Evolutionary conservation across 2,797 vertebrate genomes (phyloP), one percentile per base, ranked within the genome.

Genomic region (Borostomias antarcticus): DNA sequence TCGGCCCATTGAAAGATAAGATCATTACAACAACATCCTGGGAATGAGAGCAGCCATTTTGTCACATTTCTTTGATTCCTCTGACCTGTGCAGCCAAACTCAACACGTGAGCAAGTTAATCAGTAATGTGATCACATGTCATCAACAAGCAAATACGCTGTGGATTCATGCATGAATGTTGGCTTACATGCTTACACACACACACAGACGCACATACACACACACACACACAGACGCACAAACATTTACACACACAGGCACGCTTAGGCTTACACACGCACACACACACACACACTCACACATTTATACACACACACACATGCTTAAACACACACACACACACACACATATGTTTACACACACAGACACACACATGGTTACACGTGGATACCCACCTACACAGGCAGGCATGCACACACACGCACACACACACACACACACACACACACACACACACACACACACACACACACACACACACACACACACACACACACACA

Each of bases 341-440:
- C n/a, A 53, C 25, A 28, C 23, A 23, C 50, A 52, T 52, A 61
- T 61, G 25, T 10, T 21, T 26, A 61, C 58, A 61, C 47, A 43
- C 40, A 29, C 28, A 37, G 47, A 61, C 58, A 61, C 40, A 61
- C 45, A 61, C 40, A 47, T 61, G 1, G 29, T 29, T 30, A 40
- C 33, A 37, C 37, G 4, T 6, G 15, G 25, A 40, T 23, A n/a
- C n/a, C n/a, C n/a, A n/a, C n/a, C n/a, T n/a, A n/a, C n/a, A n/a
- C n/a, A n/a, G n/a, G n/a, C n/a, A n/a, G n/a, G n/a, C n/a, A n/a
- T n/a, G n/a, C n/a, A n/a, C n/a, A n/a, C n/a, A n/a, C n/a, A n/a
- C n/a, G n/a, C n/a, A n/a, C n/a, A n/a, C n/a, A n/a, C n/a, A n/a
- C n/a, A n/a, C n/a, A n/a, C n/a, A n/a, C n/a, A n/a, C n/a, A n/a